Conservation (phyloP, 2,888 invertebrate genomes). For the Parnassius glacialis region DNA sequence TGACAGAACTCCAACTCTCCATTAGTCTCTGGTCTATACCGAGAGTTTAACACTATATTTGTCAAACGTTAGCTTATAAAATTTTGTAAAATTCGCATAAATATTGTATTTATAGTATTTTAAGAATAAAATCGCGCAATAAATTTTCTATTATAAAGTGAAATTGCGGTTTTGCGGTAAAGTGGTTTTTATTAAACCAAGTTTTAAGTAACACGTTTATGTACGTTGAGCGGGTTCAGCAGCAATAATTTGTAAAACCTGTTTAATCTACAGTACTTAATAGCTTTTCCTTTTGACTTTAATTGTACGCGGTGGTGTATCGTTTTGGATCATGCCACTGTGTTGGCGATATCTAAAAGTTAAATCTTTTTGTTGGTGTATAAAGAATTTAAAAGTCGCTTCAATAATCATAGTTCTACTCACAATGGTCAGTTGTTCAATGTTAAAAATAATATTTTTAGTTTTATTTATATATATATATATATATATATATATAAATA, state of each 20-base stretch:
- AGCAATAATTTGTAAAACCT: not conserved
- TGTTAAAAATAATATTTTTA: no score
- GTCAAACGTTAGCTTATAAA: not conserved
- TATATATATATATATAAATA: no score
- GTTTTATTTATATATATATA: no score
- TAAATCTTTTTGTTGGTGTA: conserved; percentile 46
- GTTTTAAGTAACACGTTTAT: not conserved
- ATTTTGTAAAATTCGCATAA: not conserved
- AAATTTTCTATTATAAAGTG: not conserved
- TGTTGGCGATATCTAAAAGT: conserved; percentile 27
- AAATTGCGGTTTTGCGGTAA: not conserved
- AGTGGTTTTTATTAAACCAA: not conserved
- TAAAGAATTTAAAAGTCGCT: conserved; percentile 43
- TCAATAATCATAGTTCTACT: conserved; percentile 34
- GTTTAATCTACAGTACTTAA: no score
- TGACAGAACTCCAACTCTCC: no score
- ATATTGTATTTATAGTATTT: not conserved
- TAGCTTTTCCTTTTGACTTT: no score
- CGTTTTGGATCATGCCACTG: not conserved
- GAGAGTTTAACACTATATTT: not conserved
- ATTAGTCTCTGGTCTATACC: no score
- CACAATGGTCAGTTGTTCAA: conserved; percentile 39
- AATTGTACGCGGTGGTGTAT: no score
- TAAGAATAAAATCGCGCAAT: not conserved
- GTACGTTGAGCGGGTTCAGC: no score